Conservation (phyloP, 2,797 vertebrate genomes). For the Paguma larvata region DNA sequence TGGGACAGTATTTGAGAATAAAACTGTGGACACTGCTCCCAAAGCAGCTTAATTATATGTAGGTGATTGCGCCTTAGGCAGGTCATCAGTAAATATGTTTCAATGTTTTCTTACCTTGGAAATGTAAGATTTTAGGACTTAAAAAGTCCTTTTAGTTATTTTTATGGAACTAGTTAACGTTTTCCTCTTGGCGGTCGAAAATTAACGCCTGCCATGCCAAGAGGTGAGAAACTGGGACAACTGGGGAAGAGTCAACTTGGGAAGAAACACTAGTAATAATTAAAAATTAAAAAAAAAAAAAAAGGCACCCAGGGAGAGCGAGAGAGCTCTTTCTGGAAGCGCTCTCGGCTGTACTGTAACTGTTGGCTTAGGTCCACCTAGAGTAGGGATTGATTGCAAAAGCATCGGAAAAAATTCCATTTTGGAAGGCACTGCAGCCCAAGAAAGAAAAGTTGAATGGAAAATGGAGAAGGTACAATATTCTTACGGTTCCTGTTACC, state of each 20-base stretch:
- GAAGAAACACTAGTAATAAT: conserved; percentile 80
- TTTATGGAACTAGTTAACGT: conserved; percentile 37
- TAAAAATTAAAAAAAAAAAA: not conserved
- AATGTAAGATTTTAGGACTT: conserved; percentile 65
- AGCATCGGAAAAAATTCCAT: conserved; percentile 87
- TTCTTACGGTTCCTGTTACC: conserved; percentile 85
- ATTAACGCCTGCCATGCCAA: conserved; percentile 83
- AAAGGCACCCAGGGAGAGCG: not conserved
- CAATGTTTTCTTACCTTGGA: conserved; percentile 51
- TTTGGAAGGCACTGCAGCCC: conserved; percentile 85
- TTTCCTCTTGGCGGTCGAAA: conserved; percentile 66
- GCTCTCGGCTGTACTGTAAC: conserved; percentile 83
- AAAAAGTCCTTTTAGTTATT: conserved; percentile 63
- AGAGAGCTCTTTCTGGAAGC: conserved; percentile 79
- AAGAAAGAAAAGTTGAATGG: conserved; percentile 88
- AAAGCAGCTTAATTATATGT: not conserved
- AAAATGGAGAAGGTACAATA: conserved; percentile 88
- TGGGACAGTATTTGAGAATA: not conserved
- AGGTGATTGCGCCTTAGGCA: not conserved
- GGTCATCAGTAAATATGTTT: not conserved
- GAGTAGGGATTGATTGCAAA: conserved; percentile 87
- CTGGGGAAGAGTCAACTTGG: conserved; percentile 81
- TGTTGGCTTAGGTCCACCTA: conserved; percentile 87
- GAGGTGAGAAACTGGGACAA: conserved; percentile 75
- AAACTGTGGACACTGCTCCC: conserved; percentile 19